Conservation (phyloP, 37 sponge, comb jelly and placozoan genomes). For the Spongia lamella region DNA sequence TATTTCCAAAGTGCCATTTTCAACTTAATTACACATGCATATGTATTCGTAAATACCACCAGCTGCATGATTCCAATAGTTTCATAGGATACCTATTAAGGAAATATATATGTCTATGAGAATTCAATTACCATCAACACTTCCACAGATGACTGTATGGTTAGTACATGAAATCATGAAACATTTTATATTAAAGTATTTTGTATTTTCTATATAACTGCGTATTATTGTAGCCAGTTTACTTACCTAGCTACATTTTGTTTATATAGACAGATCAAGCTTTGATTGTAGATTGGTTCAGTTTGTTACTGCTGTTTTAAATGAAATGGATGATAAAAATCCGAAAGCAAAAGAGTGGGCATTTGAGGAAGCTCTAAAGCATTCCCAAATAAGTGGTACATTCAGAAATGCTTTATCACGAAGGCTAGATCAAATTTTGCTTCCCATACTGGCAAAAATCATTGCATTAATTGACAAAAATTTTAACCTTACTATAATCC, state of each 20-base stretch:
- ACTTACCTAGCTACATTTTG: neutral
- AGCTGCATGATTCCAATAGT: too few relatives aligned
- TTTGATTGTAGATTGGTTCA: constrained; percentile 45
- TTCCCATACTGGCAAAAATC: constrained; percentile 54
- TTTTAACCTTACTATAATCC: constrained; percentile 50
- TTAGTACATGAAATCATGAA: too few relatives aligned
- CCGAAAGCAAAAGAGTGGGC: constrained; percentile 50
- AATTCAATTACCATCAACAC: too few relatives aligned
- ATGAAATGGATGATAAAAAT: constrained; percentile 37
- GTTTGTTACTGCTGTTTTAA: constrained; percentile 24
- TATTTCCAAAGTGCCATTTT: too few relatives aligned
- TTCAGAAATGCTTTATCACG: constrained; percentile 48
- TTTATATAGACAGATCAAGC: constrained; percentile 16
- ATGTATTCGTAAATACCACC: too few relatives aligned
- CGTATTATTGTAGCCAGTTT: too few relatives aligned
- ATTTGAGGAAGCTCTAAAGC: constrained; percentile 55
- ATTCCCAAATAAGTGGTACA: constrained; percentile 62
- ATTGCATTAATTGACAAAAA: constrained; percentile 59
- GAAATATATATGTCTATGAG: too few relatives aligned
- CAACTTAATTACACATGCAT: too few relatives aligned
- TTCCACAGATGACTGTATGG: too few relatives aligned
- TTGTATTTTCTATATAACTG: too few relatives aligned
- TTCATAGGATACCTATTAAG: too few relatives aligned
- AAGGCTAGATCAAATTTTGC: constrained; percentile 55
- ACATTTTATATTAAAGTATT: too few relatives aligned